phyloP scores from a whole-genome alignment of 2,888 invertebrate species.

The Helicoverpa assulta region DNA sequence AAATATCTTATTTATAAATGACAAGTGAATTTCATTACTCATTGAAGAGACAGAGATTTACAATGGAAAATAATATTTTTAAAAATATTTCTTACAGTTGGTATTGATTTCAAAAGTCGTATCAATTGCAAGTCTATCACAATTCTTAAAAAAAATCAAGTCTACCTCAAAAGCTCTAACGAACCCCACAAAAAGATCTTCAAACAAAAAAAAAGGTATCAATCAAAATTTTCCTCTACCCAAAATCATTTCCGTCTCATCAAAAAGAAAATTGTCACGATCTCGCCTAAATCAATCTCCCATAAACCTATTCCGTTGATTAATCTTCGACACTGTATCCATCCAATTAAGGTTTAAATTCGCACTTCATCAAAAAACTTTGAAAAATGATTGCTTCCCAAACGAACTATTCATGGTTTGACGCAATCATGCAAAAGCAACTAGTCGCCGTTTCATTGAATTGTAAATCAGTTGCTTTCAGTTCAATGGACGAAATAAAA shows the following conservation, averaged over 20 bases:
- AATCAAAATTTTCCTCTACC: background rate
- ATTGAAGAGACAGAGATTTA: too few species aligned
- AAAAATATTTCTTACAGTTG: too few species aligned
- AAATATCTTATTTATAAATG: too few species aligned
- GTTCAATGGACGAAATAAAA: conserved; percentile 25
- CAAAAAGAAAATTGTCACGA: conserved; percentile 31
- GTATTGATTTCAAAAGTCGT: too few species aligned
- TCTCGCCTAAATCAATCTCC: conserved; percentile 20
- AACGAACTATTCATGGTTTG: conserved; percentile 53
- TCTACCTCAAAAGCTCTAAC: background rate
- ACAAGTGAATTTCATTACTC: too few species aligned
- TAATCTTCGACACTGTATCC: conserved; percentile 12
- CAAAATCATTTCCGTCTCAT: background rate
- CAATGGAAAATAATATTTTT: too few species aligned
- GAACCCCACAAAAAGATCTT: background rate
- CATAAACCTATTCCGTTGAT: conserved; percentile 20
- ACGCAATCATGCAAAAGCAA: conserved; percentile 30
- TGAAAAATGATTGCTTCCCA: conserved; percentile 48
- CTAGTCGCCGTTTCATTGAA: conserved; percentile 35
- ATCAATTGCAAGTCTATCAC: background rate
- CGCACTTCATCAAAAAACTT: conserved; percentile 41
- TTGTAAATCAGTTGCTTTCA: conserved; percentile 42
- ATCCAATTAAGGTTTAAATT: conserved; percentile 48
- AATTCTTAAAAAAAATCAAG: background rate
- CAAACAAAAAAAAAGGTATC: conserved; percentile 4